A percentile compares a stretch with the other conserved stretches of the same genome.
Evolutionary conservation across 2,888 invertebrate genomes (phyloP).

Genomic region (Tinea pellionella): DNA sequence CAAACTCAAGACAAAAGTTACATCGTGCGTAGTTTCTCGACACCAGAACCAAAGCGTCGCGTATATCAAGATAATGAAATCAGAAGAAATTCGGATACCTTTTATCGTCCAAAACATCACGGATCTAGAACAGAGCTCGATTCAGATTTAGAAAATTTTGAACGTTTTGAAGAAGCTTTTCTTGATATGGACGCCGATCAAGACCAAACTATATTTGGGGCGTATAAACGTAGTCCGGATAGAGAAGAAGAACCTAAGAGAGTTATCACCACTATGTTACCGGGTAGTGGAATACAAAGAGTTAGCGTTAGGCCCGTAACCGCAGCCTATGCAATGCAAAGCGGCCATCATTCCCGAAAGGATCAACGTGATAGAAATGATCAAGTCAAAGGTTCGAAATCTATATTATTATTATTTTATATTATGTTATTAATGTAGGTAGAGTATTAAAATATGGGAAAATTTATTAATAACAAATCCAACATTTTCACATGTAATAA

Average conservation of each 20-base stretch:
- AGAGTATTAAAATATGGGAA: no score
- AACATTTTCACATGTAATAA: no score
- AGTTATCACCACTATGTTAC: constrained; percentile 43
- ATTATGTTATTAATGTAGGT: no score
- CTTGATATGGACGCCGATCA: constrained; percentile 58
- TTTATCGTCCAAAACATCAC: constrained; percentile 42
- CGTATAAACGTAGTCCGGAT: constrained; percentile 41
- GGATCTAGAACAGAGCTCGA: constrained; percentile 52
- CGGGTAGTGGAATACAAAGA: constrained; percentile 56
- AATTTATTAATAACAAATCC: no score
- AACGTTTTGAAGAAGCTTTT: constrained; percentile 53
- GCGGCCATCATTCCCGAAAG: constrained; percentile 35
- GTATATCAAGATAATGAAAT: constrained; percentile 27
- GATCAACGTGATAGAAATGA: constrained; percentile 33
- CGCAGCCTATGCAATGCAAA: constrained; percentile 35
- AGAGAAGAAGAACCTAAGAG: constrained; percentile 49
- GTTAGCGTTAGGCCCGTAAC: constrained; percentile 46
- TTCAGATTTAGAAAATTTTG: constrained; percentile 54
- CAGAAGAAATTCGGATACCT: constrained; percentile 46
- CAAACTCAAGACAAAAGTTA: constrained; percentile 26
- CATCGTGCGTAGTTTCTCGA: constrained; percentile 50
- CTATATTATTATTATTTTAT: neutral
- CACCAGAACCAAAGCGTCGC: constrained; percentile 43
- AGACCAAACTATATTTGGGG: constrained; percentile 36
- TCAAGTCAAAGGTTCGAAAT: constrained; percentile 32